Conservation (phyloP, 2,797 vertebrate genomes). For the Epinephelus coioides region DNA sequence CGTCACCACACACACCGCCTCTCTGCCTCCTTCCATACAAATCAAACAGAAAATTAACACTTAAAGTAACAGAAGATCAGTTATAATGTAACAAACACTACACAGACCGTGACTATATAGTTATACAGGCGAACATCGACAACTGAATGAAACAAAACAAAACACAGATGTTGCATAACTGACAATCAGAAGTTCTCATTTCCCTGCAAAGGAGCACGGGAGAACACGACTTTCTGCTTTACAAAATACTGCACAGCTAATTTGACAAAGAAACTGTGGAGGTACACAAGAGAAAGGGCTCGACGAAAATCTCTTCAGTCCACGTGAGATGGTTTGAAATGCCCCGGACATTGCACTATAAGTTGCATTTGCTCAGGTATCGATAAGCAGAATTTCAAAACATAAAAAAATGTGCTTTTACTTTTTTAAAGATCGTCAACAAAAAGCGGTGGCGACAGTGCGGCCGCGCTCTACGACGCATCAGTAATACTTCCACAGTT, state of each 20-base stretch:
- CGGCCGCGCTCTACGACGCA: neutral
- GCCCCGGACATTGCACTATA: constrained; percentile 5
- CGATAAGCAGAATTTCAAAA: neutral
- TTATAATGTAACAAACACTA: constrained; percentile 64
- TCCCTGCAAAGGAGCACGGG: constrained; percentile 43
- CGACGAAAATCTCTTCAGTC: too few species aligned
- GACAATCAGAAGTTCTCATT: constrained; percentile 38
- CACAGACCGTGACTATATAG: constrained; percentile 47
- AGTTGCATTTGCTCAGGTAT: neutral
- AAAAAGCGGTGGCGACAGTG: neutral
- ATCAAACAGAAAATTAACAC: constrained; percentile 60
- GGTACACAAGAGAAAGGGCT: constrained; percentile 13
- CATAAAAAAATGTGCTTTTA: neutral
- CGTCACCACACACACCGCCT: constrained; percentile 14
- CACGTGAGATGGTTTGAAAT: neutral
- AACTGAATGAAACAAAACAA: constrained; percentile 62
- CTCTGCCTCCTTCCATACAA: constrained; percentile 40
- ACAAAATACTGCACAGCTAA: constrained; percentile 81
- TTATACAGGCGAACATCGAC: constrained; percentile 56
- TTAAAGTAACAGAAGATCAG: constrained; percentile 65
- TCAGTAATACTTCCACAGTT: constrained; percentile 69
- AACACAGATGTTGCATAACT: constrained; percentile 55
- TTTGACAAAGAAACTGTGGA: constrained; percentile 76
- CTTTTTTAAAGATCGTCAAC: neutral
- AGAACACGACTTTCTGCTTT: constrained; percentile 64